These are phyloP conservation scores for Lasioglossum lativentre DNA, from an alignment of 2,888 invertebrate genomes.

Conservation along the genomic window DNA sequence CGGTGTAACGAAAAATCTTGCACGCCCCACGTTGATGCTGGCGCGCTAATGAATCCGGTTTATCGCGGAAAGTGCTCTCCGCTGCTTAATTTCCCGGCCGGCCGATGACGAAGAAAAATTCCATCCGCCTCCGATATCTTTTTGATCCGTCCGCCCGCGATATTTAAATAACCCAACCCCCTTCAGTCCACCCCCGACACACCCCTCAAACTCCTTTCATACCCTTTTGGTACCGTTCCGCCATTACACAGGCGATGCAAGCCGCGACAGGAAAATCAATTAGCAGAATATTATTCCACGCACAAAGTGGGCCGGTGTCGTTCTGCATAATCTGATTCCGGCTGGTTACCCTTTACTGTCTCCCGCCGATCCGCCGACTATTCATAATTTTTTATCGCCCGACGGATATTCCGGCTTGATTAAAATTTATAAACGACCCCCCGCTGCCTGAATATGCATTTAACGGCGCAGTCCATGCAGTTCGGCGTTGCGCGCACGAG, in stretches of 20 bases:
- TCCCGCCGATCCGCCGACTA: slow-evolving; percentile 1
- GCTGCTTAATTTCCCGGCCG: slow-evolving; percentile 24
- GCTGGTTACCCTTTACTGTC: slow-evolving; percentile 20
- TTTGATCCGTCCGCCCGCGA: neutral
- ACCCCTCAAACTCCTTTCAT: neutral
- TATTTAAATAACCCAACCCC: slow-evolving; percentile 19
- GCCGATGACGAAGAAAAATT: slow-evolving; percentile 30
- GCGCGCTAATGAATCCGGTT: slow-evolving; percentile 48
- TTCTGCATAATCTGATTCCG: slow-evolving; percentile 16
- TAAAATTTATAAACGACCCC: slow-evolving; percentile 7
- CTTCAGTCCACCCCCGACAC: neutral
- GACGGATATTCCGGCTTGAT: neutral
- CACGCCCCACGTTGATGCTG: neutral
- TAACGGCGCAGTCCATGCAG: neutral
- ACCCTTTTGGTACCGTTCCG: neutral
- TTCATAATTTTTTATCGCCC: neutral
- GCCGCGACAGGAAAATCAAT: slow-evolving; percentile 19
- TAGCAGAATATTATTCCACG: slow-evolving; percentile 11
- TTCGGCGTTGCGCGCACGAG: neutral
- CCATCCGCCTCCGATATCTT: slow-evolving; percentile 24
- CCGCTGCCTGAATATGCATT: neutral
- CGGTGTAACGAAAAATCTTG: slow-evolving; percentile 38
- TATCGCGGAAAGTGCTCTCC: slow-evolving; percentile 35
- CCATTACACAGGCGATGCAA: neutral
- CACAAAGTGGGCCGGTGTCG: neutral